Evolutionary conservation across 2,113 vertebrate genomes (phyloP).

Genomic region (Ptilorrhoa leucosticta): DNA sequence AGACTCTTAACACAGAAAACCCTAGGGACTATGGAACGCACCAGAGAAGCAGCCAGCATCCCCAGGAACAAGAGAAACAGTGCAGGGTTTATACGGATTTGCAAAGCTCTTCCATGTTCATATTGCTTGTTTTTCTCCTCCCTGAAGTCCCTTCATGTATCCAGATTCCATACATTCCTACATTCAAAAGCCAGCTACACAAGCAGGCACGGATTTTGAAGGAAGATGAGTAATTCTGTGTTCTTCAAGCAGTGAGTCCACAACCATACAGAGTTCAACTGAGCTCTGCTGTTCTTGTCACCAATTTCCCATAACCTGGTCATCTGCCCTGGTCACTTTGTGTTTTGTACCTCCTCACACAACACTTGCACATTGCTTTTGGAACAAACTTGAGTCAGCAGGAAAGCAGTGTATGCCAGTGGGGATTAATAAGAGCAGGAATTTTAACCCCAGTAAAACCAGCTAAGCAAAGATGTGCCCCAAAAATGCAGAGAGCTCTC

Average conservation of each 20-base stretch:
- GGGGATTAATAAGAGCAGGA: background rate
- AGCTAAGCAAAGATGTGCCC: constrained; percentile 28
- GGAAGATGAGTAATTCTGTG: background rate
- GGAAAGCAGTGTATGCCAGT: background rate
- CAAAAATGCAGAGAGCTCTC: background rate
- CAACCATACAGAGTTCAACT: background rate
- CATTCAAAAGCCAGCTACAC: background rate
- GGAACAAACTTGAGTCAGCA: background rate
- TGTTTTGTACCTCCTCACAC: background rate
- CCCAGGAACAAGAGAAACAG: background rate
- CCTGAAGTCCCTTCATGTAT: background rate
- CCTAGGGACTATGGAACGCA: background rate
- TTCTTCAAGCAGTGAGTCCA: background rate
- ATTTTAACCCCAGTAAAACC: constrained; percentile 28
- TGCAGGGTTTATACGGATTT: background rate
- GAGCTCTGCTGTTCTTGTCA: background rate
- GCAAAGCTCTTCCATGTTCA: background rate
- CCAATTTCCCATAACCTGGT: background rate
- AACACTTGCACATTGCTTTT: background rate
- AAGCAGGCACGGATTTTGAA: background rate
- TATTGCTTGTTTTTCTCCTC: background rate
- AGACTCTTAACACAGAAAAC: background rate
- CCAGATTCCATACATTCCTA: background rate
- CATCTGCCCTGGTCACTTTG: background rate
- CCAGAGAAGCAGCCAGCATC: background rate